A percentile compares a stretch with the other conserved stretches of the same genome.
phyloP scores from a whole-genome alignment of 2,113 vertebrate species.

The Garra rufa region DNA sequence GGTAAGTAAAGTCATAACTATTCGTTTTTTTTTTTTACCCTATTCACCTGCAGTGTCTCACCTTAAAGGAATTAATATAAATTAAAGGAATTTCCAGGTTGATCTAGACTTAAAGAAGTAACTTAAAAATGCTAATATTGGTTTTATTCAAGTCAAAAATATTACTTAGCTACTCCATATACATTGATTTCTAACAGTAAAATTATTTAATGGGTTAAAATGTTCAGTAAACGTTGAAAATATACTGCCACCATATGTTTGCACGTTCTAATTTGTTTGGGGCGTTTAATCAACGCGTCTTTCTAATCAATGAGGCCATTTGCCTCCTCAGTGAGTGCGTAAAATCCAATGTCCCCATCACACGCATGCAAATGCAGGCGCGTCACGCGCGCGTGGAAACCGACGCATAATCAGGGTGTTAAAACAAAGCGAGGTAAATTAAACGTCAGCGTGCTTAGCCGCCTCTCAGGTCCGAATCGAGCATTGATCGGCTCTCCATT shows the following conservation, averaged over 20 bases:
- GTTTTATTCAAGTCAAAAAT: no score
- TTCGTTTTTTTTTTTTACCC: no score
- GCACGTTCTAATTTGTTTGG: background rate
- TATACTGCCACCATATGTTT: background rate
- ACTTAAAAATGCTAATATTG: no score
- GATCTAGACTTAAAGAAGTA: no score
- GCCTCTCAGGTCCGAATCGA: slow-evolving; percentile 73
- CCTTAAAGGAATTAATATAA: no score
- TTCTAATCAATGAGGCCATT: background rate
- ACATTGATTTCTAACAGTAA: no score
- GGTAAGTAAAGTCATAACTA: no score
- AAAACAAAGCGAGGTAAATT: slow-evolving; percentile 62
- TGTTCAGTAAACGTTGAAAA: background rate
- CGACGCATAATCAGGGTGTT: slow-evolving; percentile 63
- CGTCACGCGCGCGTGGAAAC: slow-evolving; percentile 13
- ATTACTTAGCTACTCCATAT: no score
- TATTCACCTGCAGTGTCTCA: no score
- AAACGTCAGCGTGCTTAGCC: slow-evolving; percentile 71
- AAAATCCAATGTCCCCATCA: background rate
- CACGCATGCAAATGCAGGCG: slow-evolving; percentile 5
- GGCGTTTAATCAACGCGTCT: background rate
- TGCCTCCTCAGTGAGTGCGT: background rate
- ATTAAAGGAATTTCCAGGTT: no score
- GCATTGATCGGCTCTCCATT: slow-evolving; percentile 78
- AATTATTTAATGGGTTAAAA: no score